A percentile compares a stretch with the other conserved stretches of the same genome.
These are phyloP conservation scores for Papilio polytes DNA, from an alignment of 1,140 invertebrate genomes.

Conservation along the genomic window DNA sequence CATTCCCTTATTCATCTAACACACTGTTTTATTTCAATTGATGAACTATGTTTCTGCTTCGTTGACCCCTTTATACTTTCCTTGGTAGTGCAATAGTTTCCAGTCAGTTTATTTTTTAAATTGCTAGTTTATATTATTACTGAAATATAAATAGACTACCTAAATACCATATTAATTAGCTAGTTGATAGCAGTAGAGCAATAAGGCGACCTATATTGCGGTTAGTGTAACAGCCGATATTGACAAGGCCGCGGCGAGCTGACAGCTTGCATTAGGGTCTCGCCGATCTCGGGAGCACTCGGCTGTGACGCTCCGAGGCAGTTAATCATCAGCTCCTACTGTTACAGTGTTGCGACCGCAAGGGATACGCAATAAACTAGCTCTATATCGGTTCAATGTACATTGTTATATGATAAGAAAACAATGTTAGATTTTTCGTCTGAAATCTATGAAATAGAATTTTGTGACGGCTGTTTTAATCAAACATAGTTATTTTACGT, in stretches of 20 bases:
- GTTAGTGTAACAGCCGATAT: slow-evolving; percentile 54
- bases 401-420: slow-evolving; percentile 14
- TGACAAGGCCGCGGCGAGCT: slow-evolving; percentile 68
- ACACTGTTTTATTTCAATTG: too few species aligned
- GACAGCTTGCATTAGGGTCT: slow-evolving; percentile 67
- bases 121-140: not conserved
- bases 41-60: too few species aligned
- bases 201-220: slow-evolving; percentile 55
- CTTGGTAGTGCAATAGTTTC: too few species aligned
- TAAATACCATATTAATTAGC: not conserved
- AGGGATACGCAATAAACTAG: slow-evolving; percentile 4
- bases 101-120: too few species aligned
- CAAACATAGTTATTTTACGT: too few species aligned
- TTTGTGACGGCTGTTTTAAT: too few species aligned
- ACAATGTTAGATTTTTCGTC: not conserved
- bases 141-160: not conserved
- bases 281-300: slow-evolving; percentile 56
- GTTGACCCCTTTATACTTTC: too few species aligned
- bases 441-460: not conserved
- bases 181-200: slow-evolving; percentile 30
- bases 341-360: slow-evolving; percentile 53
- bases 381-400: slow-evolving; percentile 4
- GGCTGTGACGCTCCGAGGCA: slow-evolving; percentile 53
- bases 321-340: slow-evolving; percentile 60
- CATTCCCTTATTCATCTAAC: too few species aligned